phyloP scores from a whole-genome alignment of 2,113 vertebrate genomes.

The Phyllostomus discolor region DNA sequence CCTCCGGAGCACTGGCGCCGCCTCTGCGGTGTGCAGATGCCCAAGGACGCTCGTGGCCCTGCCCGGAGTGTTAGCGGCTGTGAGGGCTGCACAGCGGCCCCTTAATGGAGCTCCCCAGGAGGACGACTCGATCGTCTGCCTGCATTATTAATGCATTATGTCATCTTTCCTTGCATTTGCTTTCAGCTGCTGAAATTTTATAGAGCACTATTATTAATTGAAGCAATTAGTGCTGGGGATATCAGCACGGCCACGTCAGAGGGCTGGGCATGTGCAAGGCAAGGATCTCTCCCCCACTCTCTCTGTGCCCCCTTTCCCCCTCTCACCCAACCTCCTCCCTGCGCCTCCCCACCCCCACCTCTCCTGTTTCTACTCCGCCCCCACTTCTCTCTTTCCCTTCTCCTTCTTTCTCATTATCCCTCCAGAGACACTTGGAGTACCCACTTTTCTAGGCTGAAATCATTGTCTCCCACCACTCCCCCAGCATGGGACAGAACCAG shows the following conservation, averaged over 20 bases:
- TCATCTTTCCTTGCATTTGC: conserved; percentile 65
- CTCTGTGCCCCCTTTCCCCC: not conserved
- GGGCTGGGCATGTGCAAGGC: not conserved
- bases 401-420: not conserved
- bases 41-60: conserved; percentile 8
- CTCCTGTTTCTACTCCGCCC: not conserved
- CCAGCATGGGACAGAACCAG: not conserved
- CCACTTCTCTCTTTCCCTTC: not conserved
- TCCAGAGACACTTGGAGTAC: not conserved
- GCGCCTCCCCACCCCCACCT: not conserved
- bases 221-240: conserved; percentile 48
- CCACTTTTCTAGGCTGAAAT: not conserved
- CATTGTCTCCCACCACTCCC: not conserved
- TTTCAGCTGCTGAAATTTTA: conserved; percentile 57
- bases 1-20: not conserved
- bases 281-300: not conserved
- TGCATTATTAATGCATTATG: conserved; percentile 57
- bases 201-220: conserved; percentile 67
- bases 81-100: not conserved
- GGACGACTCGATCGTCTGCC: not conserved
- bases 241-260: conserved; percentile 26
- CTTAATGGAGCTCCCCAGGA: conserved; percentile 48
- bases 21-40: not conserved
- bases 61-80: not conserved
- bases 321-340: not conserved